These are phyloP conservation scores for Channa maculata DNA, from an alignment of 2,113 vertebrate species.

Conservation along the genomic window DNA sequence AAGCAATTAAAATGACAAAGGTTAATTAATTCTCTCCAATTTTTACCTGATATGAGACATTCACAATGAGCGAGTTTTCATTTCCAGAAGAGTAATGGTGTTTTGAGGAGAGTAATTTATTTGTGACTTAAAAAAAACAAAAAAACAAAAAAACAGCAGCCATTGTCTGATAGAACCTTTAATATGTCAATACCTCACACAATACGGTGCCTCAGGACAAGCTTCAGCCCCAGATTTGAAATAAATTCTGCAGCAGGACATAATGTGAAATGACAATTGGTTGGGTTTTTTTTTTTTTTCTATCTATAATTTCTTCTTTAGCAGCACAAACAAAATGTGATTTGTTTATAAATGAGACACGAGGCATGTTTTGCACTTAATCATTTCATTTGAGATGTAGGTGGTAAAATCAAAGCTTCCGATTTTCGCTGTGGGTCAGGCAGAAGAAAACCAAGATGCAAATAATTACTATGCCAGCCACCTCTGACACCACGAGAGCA, in stretches of 20 bases:
- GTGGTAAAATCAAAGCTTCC: conserved; percentile 1
- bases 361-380: conserved; percentile 23
- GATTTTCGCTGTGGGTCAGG: conserved; percentile 46
- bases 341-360: conserved; percentile 41
- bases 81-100: conserved; percentile 73
- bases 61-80: conserved; percentile 76
- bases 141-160: conserved; percentile 31
- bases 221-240: conserved; percentile 45
- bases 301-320: conserved; percentile 18
- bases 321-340: conserved; percentile 34
- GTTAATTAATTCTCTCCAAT: conserved; percentile 82
- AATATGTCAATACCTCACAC: conserved; percentile 69
- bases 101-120: conserved; percentile 78
- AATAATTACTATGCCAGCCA: conserved; percentile 73
- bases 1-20: conserved; percentile 85
- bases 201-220: conserved; percentile 54
- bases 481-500: conserved; percentile 74
- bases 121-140: conserved; percentile 59
- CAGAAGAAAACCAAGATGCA: conserved; percentile 53
- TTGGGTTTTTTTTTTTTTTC: conserved; percentile 11
- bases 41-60: conserved; percentile 80
- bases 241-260: conserved; percentile 64
- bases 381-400: conserved; percentile 16
- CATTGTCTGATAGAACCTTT: conserved; percentile 71
- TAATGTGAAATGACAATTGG: conserved; percentile 58